Evolutionary conservation across 2,888 invertebrate genomes (phyloP).

Genomic region (Xestia sexstrigata): DNA sequence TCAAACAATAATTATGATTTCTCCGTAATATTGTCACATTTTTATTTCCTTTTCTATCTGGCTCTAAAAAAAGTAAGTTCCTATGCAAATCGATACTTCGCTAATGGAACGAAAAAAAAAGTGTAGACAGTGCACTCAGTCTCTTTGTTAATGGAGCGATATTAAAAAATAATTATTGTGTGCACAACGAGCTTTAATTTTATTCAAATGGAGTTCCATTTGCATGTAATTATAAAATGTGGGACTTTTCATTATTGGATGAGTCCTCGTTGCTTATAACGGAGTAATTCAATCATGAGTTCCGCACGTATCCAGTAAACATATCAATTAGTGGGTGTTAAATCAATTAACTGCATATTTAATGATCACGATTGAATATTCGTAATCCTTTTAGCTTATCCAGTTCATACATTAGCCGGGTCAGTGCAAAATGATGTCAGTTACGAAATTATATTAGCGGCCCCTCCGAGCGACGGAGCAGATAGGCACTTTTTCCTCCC

Average conservation of each 20-base stretch:
- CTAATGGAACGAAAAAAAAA: slow-evolving; percentile 67
- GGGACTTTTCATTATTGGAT: slow-evolving; percentile 47
- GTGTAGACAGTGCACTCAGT: slow-evolving; percentile 60
- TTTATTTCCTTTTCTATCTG: slow-evolving; percentile 11
- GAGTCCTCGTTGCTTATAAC: slow-evolving; percentile 24
- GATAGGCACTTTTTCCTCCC: slow-evolving; percentile 59
- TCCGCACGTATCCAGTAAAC: slow-evolving; percentile 19
- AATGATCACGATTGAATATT: slow-evolving; percentile 19
- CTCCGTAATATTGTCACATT: slow-evolving; percentile 1
- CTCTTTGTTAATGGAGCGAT: slow-evolving; percentile 68
- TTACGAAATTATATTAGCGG: slow-evolving; percentile 47
- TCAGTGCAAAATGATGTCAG: slow-evolving; percentile 34
- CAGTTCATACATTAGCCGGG: slow-evolving; percentile 15
- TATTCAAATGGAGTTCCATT: slow-evolving; percentile 58
- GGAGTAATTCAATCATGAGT: slow-evolving; percentile 27
- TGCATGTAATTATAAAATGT: slow-evolving; percentile 56
- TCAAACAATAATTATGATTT: neutral
- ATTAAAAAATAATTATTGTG: slow-evolving; percentile 71
- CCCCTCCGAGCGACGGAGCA: slow-evolving; percentile 40
- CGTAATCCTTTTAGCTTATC: slow-evolving; percentile 16
- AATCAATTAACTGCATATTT: slow-evolving; percentile 44
- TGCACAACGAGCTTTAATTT: slow-evolving; percentile 58
- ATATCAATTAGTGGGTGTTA: slow-evolving; percentile 34
- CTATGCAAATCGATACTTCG: slow-evolving; percentile 60
- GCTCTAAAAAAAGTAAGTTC: slow-evolving; percentile 26